phyloP scores from a whole-genome alignment of 2,113 vertebrate genomes.

The Chunga burmeisteri region DNA sequence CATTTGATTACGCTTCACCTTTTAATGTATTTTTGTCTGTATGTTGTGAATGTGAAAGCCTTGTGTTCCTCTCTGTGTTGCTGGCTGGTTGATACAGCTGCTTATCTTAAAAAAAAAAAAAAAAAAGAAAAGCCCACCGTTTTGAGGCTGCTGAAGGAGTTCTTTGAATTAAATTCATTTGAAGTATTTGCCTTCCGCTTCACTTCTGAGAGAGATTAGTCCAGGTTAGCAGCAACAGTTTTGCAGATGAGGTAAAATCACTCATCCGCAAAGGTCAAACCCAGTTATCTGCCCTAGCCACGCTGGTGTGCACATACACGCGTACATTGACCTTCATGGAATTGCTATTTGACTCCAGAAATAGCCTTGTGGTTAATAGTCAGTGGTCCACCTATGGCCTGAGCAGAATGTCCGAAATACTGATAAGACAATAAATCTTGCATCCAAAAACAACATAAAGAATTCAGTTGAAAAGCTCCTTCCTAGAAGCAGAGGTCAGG shows the following conservation, averaged over 20 bases:
- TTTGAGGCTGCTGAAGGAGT: not conserved
- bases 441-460: not conserved
- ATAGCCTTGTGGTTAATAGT: not conserved
- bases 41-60: not conserved
- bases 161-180: not conserved
- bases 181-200: not conserved
- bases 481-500: not conserved
- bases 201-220: not conserved
- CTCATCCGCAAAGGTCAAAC: not conserved
- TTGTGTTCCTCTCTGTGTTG: not conserved
- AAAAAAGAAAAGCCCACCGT: rapidly evolving
- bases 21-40: not conserved
- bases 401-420: not conserved
- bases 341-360: not conserved
- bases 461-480: not conserved
- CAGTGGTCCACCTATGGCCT: not conserved
- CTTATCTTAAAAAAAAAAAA: not conserved
- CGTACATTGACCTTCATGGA: not conserved
- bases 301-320: not conserved
- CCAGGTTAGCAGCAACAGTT: not conserved
- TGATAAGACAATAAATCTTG: not conserved
- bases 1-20: not conserved
- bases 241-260: not conserved
- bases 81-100: not conserved
- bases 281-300: not conserved